These are phyloP conservation scores for Phoenicopterus ruber DNA, from an alignment of 2,113 vertebrate species.

Conservation along the genomic window DNA sequence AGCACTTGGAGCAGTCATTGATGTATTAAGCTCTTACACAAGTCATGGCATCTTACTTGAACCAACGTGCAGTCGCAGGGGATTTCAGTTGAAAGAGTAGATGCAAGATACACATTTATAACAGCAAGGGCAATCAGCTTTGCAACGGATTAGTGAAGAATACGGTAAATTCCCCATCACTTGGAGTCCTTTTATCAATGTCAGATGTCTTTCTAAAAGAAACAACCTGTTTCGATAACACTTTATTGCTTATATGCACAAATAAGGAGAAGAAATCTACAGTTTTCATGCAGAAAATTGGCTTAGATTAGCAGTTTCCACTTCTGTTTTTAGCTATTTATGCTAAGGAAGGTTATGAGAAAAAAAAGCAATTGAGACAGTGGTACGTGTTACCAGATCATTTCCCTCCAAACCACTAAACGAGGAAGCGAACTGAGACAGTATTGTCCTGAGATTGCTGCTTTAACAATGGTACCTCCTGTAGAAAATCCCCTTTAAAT, in stretches of 20 bases:
- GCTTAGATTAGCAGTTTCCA: conserved; percentile 1
- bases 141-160: conserved; percentile 16
- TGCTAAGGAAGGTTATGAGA: background rate
- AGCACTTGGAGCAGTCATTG: conserved; percentile 52
- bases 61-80: conserved; percentile 2
- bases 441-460: background rate
- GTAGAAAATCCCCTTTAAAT: background rate
- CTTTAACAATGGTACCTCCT: background rate
- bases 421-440: background rate
- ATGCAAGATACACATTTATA: conserved; percentile 41
- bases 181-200: conserved; percentile 40
- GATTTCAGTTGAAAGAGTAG: conserved; percentile 34
- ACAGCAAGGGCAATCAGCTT: conserved; percentile 39
- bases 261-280: background rate
- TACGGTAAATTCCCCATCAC: conserved; percentile 13
- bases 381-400: background rate
- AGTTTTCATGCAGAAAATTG: background rate
- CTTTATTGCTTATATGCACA: background rate
- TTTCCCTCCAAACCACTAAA: background rate
- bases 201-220: conserved; percentile 19
- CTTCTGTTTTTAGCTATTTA: background rate
- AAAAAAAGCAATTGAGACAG: background rate
- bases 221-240: conserved; percentile 15
- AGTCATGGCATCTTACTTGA: conserved; percentile 51
- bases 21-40: conserved; percentile 60